Evolutionary conservation across 2,888 invertebrate species (phyloP), one percentile per base, ranked within the genome.

Genomic region (Melitaea athalia): DNA sequence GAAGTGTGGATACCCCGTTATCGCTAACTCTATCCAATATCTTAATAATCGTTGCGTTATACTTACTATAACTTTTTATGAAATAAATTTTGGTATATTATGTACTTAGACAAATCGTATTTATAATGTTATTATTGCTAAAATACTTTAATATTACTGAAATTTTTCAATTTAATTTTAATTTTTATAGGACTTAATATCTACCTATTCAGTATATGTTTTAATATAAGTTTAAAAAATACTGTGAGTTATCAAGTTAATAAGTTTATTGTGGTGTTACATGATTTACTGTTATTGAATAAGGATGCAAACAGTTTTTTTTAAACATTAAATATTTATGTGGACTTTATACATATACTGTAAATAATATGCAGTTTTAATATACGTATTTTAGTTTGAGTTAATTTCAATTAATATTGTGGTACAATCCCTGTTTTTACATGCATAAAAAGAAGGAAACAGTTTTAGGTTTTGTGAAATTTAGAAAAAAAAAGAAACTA

Each of bases 1-100:
- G 84, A 85, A 85, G 84, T 86, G 86, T 85, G 84, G 84, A 81
- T 85, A 85, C 83, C 68, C 47, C 65, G 64, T 63, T 71, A 72
- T 64, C 71, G 62, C 53, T 63, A 61, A 65, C 61, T 69, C 52
- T 63, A 62, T 64, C 50, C 38, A 50, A 52, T 61, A 64, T 67
- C 47, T 67, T 61, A 12, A 31, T 15, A 63, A 61, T 63, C 14
- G 63, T 61, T 15, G 15, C 15, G 55, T 11, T 42, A 5, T 49
- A 31, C n/a, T n/a, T 53, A 59, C 38, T n/a, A 5, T 52, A 62
- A 5, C 38, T 45, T 55, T 49, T 50, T 15, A 14, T 17, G 5
- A 5, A 15, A 50, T 31, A 4, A 10, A 11, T 53, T 33, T 31
- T 31, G 15, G 31, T 53, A n/a, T 38, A 31, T 31, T 38, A 31